Percentiles rank a stretch among this genome's conserved stretches.
Evolutionary conservation across 2,113 vertebrate species (phyloP).

Genomic region (Equus przewalskii): DNA sequence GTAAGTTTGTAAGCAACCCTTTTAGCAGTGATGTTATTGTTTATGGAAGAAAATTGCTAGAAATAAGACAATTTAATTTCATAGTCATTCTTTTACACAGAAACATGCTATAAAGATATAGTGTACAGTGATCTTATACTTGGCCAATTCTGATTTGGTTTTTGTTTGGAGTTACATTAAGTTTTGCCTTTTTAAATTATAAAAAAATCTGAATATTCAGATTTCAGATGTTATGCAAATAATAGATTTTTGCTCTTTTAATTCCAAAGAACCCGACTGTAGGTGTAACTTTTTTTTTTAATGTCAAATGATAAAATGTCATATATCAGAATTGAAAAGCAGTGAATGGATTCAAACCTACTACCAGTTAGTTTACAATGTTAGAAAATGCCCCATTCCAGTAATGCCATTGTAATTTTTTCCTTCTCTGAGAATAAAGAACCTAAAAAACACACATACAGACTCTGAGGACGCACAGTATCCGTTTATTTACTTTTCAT

Average conservation of each 20-base stretch:
- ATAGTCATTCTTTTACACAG: slow-evolving; percentile 56
- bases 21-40: slow-evolving; percentile 46
- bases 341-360: background rate
- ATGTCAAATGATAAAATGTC: slow-evolving; percentile 44
- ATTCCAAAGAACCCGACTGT: background rate
- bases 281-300: background rate
- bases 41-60: slow-evolving; percentile 63
- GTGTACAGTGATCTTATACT: background rate
- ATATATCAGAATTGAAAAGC: slow-evolving; percentile 66
- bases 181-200: slow-evolving; percentile 67
- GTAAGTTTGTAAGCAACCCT: slow-evolving; percentile 69
- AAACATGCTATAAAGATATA: slow-evolving; percentile 45
- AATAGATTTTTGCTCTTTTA: slow-evolving; percentile 69
- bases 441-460: slow-evolving; percentile 3
- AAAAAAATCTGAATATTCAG: slow-evolving; percentile 46
- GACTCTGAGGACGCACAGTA: slow-evolving; percentile 26
- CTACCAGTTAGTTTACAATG: background rate
- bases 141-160: slow-evolving; percentile 65
- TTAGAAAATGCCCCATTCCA: slow-evolving; percentile 45
- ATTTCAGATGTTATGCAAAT: slow-evolving; percentile 67
- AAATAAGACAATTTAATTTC: slow-evolving; percentile 71
- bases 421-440: slow-evolving; percentile 33
- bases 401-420: slow-evolving; percentile 2
- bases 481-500: slow-evolving; percentile 74
- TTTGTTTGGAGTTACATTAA: slow-evolving; percentile 73